Percentiles rank a stretch among this genome's conserved stretches.
phyloP scores from a whole-genome alignment of 92 coral and sea anemone species.

The Zoanthus gigantus region DNA sequence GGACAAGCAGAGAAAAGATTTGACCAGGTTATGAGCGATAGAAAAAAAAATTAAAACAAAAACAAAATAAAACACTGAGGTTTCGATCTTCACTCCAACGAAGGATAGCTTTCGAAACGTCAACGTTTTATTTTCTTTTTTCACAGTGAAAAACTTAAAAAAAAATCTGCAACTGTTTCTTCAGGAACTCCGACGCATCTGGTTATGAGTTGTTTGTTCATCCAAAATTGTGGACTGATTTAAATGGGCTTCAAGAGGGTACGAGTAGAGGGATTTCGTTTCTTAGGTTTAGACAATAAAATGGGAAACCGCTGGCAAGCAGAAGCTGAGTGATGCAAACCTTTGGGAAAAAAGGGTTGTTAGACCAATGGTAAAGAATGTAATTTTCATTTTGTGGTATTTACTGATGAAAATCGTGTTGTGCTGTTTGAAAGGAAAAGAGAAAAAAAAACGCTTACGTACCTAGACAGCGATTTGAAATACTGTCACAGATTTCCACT shows the following conservation, averaged over 20 bases:
- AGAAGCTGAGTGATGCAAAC: neutral
- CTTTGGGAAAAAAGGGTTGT: neutral
- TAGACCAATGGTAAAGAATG: neutral
- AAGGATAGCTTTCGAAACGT: too few relatives aligned
- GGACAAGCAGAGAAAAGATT: too few relatives aligned
- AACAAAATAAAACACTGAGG: too few relatives aligned
- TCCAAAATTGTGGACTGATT: neutral
- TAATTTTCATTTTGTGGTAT: neutral
- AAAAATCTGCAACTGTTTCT: too few relatives aligned
- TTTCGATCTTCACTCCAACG: too few relatives aligned
- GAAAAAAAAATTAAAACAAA: too few relatives aligned
- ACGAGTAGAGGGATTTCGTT: neutral
- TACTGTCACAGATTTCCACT: neutral
- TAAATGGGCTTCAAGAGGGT: neutral
- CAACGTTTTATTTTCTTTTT: too few relatives aligned
- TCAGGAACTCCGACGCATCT: too few relatives aligned
- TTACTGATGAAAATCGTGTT: neutral
- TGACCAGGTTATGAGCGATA: too few relatives aligned
- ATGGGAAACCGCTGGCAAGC: neutral
- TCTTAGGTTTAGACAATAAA: neutral
- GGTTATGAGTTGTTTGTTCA: neutral
- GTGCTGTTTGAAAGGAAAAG: neutral
- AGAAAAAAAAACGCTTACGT: neutral
- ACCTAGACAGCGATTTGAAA: neutral
- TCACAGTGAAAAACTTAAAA: too few relatives aligned